A percentile compares a stretch with the other conserved stretches of the same genome.
Evolutionary conservation across 2,888 invertebrate species (phyloP).

Genomic region (Drosophila algonquin): DNA sequence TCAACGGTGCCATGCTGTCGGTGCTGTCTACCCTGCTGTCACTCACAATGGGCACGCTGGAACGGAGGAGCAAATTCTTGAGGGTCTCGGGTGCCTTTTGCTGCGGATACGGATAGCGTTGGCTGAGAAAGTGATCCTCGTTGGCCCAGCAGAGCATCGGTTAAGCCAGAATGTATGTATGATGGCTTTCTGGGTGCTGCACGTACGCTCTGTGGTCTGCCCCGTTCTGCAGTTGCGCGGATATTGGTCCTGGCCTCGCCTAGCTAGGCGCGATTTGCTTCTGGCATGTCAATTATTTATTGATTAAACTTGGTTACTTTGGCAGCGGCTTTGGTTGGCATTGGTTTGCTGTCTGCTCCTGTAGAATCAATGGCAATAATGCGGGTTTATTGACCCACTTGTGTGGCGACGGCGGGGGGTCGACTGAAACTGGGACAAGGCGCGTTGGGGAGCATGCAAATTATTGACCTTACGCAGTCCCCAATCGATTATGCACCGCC

Average conservation of each 20-base stretch:
- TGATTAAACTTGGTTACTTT: conserved; percentile 64
- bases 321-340: conserved; percentile 50
- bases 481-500: conserved; percentile 8
- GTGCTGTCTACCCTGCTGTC: conserved; percentile 25
- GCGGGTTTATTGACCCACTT: conserved; percentile 43
- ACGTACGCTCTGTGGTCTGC: background rate
- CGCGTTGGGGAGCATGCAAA: background rate
- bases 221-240: conserved; percentile 31
- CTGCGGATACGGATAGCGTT: conserved; percentile 78
- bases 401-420: background rate
- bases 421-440: conserved; percentile 3
- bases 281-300: conserved; percentile 41
- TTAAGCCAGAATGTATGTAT: conserved; percentile 8
- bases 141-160: conserved; percentile 82
- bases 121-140: conserved; percentile 79
- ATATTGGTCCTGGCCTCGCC: background rate
- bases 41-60: conserved; percentile 84
- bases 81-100: conserved; percentile 77
- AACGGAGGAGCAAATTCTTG: conserved; percentile 80
- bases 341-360: conserved; percentile 22
- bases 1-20: conserved; percentile 61
- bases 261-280: background rate
- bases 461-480: conserved; percentile 26
- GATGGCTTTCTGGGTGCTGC: background rate
- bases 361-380: conserved; percentile 60